Evolutionary conservation across 2,888 invertebrate species (phyloP), one percentile per base, ranked within the genome.

Genomic region (Tetanocera ferruginea): DNA sequence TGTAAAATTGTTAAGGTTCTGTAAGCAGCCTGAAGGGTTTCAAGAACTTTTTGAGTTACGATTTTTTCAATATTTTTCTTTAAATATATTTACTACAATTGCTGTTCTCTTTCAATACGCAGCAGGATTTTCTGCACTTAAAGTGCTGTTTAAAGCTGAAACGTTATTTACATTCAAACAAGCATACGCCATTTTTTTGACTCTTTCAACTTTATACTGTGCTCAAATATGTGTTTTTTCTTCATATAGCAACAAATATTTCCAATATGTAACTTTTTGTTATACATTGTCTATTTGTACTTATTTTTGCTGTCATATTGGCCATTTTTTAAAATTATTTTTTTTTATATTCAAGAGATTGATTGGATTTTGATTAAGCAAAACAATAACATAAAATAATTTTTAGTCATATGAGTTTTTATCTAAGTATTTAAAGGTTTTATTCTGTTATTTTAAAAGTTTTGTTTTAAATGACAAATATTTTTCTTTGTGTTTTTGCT

Each of bases 191-290:
- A 11, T 11, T 43, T 43, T 43, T 43, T 43, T 2, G 43, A 11
- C 11, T 43, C 11, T 2, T 43, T 43, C 11, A 43, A 6, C 43
- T 11, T n/a, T 14, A 14, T 11, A 43, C 11, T 43, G 0, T 43
- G 2, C 19, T n/a, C 19, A 19, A 19, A 19, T n/a, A 52, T 19
- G 2, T 6, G 2, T 34, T 49, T 62, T 25, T 60, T 14, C 23
- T 28, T 52, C 11, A 55, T 55, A 6, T 55, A 19, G 55, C 23
- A 62, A 55, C 57, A 66, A 73, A 76, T 79, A 55, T 81, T 74
- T 76, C 11, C 28, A 17, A 5, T 17, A 31, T 8, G 64, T 5
- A 5, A n/a, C 17, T 17, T 14, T 34, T 28, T 28, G 4, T n/a
- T 52, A 17, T 52, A 52, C 14, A 52, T n/a, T 11, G 14, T n/a